Percentiles rank a stretch among this genome's conserved stretches.
Evolutionary conservation across 2,888 invertebrate species (phyloP).

Genomic region (Mythimna albipuncta): DNA sequence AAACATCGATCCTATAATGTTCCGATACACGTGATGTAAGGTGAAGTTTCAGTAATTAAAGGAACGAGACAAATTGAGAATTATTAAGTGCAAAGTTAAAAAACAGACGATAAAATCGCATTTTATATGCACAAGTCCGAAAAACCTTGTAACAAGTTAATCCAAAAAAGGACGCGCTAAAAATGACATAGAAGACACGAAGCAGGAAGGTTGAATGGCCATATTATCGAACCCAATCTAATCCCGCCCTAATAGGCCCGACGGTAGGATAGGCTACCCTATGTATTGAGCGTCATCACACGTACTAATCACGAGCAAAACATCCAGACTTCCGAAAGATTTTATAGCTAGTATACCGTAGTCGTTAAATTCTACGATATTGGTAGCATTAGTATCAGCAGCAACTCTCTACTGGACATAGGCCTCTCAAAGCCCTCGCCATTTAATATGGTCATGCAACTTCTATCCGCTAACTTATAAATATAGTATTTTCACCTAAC

Average conservation of each 20-base stretch:
- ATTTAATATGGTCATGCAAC: background rate
- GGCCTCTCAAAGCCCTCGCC: background rate
- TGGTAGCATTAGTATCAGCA: constrained; percentile 7
- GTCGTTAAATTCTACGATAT: constrained; percentile 27
- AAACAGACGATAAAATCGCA: too few relatives aligned
- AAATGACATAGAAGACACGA: constrained; percentile 10
- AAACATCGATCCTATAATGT: constrained; percentile 19
- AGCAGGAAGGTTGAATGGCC: constrained; percentile 26
- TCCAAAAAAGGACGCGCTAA: background rate
- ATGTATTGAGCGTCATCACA: constrained; percentile 31
- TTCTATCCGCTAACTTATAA: background rate
- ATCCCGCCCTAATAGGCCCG: constrained; percentile 29
- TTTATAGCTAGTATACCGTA: constrained; percentile 15
- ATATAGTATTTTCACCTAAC: background rate
- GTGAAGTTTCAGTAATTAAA: background rate
- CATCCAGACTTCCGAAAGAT: constrained; percentile 21
- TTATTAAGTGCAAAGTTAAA: too few relatives aligned
- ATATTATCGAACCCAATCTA: constrained; percentile 41
- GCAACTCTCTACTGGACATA: background rate
- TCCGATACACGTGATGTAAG: constrained; percentile 4
- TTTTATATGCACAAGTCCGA: background rate
- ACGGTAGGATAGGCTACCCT: constrained; percentile 12
- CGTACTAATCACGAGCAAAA: constrained; percentile 38
- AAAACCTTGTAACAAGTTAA: background rate
- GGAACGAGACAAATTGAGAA: background rate